phyloP scores from a whole-genome alignment of 2,888 invertebrate species.

The Cataglyphis rosenhaueri region DNA sequence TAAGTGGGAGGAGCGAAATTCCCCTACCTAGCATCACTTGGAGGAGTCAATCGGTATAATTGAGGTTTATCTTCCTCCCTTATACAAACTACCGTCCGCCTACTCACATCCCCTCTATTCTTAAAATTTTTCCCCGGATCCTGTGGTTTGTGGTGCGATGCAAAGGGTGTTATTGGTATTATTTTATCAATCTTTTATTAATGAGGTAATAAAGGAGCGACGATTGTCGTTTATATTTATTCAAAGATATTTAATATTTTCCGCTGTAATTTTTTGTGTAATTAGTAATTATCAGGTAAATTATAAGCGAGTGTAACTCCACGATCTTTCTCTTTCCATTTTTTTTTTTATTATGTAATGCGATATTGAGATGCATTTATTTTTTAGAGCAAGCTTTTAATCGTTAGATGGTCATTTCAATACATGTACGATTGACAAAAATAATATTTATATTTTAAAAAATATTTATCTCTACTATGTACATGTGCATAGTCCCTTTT shows the following conservation, averaged over 20 bases:
- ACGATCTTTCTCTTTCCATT: neutral
- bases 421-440: neutral
- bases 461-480: neutral
- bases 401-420: neutral
- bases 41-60: constrained; percentile 82
- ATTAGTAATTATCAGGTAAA: neutral
- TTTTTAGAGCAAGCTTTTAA: neutral
- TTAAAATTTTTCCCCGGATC: constrained; percentile 12
- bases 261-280: neutral
- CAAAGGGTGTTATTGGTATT: neutral
- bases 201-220: neutral
- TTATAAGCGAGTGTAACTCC: neutral
- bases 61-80: constrained; percentile 81
- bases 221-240: neutral
- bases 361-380: neutral
- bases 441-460: neutral
- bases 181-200: neutral
- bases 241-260: neutral
- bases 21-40: constrained; percentile 78
- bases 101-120: constrained; percentile 64
- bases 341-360: neutral
- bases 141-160: neutral
- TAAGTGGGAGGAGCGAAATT: constrained; percentile 82
- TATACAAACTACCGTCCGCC: constrained; percentile 71
- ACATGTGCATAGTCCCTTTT: neutral